Evolutionary conservation across 2,113 vertebrate genomes (phyloP).

Genomic region (Ramphastos sulfuratus): DNA sequence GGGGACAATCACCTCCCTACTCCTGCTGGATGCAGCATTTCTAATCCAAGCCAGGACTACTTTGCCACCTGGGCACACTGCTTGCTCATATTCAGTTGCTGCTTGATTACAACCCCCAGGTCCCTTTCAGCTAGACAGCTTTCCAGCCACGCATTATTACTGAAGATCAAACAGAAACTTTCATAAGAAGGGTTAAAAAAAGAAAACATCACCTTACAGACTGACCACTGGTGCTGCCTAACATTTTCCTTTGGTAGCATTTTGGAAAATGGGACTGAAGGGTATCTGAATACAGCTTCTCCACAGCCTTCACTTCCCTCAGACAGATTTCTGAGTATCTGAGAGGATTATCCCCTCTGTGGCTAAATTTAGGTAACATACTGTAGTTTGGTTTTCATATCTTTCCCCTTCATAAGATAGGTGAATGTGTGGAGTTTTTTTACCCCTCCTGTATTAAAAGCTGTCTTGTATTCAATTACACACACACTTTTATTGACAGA

Average conservation of each 20-base stretch:
- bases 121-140: no score
- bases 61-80: no score
- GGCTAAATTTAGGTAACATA: not conserved
- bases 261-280: not conserved
- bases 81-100: no score
- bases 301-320: not conserved
- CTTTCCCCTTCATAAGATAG: not conserved
- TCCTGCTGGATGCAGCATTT: no score
- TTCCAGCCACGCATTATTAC: not conserved
- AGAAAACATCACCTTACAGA: not conserved
- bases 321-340: not conserved
- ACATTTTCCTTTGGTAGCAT: not conserved
- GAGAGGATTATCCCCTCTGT: not conserved
- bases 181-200: not conserved
- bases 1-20: no score
- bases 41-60: no score
- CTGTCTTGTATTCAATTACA: constrained; percentile 27
- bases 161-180: not conserved
- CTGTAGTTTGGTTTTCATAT: not conserved
- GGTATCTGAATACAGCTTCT: not conserved
- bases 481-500: constrained; percentile 18
- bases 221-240: not conserved
- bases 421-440: not conserved
- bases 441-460: not conserved
- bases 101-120: no score